A percentile compares a stretch with the other conserved stretches of the same genome.
phyloP scores from a whole-genome alignment of 2,888 invertebrate genomes.

The Camponotus fellah region DNA sequence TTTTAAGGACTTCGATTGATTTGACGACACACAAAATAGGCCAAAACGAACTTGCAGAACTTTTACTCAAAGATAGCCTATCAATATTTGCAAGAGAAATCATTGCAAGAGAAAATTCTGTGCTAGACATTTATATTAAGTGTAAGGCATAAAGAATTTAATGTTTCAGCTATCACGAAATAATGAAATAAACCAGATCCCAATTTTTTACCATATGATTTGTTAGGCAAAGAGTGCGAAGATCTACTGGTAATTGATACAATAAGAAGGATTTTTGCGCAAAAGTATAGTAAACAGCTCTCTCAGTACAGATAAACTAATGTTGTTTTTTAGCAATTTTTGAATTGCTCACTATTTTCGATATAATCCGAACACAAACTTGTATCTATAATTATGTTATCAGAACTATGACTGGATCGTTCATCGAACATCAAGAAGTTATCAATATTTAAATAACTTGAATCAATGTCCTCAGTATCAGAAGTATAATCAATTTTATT shows the following conservation, averaged over 20 bases:
- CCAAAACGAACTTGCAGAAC: conserved; percentile 65
- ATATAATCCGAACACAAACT: conserved; percentile 20
- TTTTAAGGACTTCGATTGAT: conserved; percentile 52
- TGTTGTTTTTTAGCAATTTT: conserved; percentile 20
- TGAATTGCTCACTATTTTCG: conserved; percentile 13
- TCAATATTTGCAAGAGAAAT: too few relatives aligned
- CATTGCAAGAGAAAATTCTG: conserved; percentile 27
- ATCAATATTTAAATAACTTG: not conserved
- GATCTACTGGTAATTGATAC: conserved; percentile 52
- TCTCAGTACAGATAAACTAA: conserved; percentile 19
- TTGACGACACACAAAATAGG: conserved; percentile 66
- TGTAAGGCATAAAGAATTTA: conserved; percentile 29
- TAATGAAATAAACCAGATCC: conserved; percentile 29
- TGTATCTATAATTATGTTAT: conserved; percentile 7
- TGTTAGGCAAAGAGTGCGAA: conserved; percentile 55
- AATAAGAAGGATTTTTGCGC: conserved; percentile 31
- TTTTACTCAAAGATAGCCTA: conserved; percentile 27
- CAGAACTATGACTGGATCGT: not conserved
- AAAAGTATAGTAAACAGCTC: conserved; percentile 16
- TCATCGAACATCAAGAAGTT: not conserved
- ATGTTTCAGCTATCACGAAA: conserved; percentile 27
- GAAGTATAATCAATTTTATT: conserved; percentile 22
- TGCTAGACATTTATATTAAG: conserved; percentile 24
- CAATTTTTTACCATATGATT: conserved; percentile 20
- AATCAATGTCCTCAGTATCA: conserved; percentile 15